phyloP scores from a whole-genome alignment of 2,797 vertebrate genomes.

The Hoplostethus mediterraneus region DNA sequence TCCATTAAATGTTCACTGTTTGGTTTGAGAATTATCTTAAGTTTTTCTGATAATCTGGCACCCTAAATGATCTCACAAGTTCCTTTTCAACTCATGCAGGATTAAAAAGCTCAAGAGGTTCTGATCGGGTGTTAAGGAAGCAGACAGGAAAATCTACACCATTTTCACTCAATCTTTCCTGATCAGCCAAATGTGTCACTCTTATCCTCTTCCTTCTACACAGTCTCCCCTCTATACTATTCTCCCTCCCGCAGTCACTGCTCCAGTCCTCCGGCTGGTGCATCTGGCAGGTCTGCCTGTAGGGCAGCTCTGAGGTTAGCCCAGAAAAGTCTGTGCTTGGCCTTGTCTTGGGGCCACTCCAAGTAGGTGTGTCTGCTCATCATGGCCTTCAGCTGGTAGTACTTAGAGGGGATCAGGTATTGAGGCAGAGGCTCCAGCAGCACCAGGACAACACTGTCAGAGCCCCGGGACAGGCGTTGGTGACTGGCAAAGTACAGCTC shows the following conservation, averaged over 20 bases:
- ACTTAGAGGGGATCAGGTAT: slow-evolving; percentile 88
- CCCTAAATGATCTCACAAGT: too few relatives aligned
- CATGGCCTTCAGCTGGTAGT: slow-evolving; percentile 89
- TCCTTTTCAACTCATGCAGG: not conserved
- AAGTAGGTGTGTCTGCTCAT: slow-evolving; percentile 89
- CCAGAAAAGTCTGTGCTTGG: slow-evolving; percentile 90
- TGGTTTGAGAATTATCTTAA: slow-evolving; percentile 4
- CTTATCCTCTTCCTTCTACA: not conserved
- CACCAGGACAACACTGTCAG: slow-evolving; percentile 88
- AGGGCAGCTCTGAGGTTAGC: slow-evolving; percentile 89
- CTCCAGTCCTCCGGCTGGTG: slow-evolving; percentile 16
- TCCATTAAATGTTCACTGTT: slow-evolving; percentile 63
- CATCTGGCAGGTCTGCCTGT: slow-evolving; percentile 67
- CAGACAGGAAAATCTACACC: not conserved
- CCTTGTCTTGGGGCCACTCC: slow-evolving; percentile 90
- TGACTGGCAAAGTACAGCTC: slow-evolving; percentile 95
- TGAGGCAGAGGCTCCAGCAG: slow-evolving; percentile 89
- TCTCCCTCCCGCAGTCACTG: slow-evolving; percentile 21
- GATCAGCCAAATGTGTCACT: not conserved
- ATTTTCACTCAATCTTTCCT: not conserved
- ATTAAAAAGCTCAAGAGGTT: not conserved
- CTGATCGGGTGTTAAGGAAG: slow-evolving; percentile 5
- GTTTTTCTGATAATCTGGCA: not conserved
- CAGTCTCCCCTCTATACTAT: not conserved
- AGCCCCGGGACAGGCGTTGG: slow-evolving; percentile 83